Base-by-base conservation (phyloP, 2,113 vertebrate genomes). In the Tonatia bakeri region DNA sequence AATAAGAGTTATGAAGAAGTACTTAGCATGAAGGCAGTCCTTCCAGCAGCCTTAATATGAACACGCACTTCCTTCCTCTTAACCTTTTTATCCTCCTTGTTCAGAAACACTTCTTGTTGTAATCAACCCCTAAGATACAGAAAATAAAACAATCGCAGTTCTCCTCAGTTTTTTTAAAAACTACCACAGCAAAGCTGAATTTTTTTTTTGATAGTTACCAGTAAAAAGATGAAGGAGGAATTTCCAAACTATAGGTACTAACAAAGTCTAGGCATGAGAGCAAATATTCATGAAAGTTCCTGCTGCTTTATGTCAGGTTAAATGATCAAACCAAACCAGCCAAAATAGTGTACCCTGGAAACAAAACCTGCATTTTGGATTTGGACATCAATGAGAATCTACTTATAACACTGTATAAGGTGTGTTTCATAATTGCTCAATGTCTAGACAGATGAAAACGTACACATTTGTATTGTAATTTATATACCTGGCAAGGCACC, bases 21-120 rank as follows among this genome's bases (percentile, higher is more conserved):
- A 94, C 69, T 50, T 90, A 95, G 38, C 17, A 90, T 3, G 52
- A 96, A 97, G 73, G 50, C 90, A 97, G 83, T 84, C 93, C 36
- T 84, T 59, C 14, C 24, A 76, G n/a, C 73, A 43, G 90, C 75
- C 24, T 67, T 94, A 73, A 97, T 92, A 96, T 91, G 94, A 83
- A 90, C 94, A 94, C 86, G 15, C 76, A 77, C 70, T 96, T 94
- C 82, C 93, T 90, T 79, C 89, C 93, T 76, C 81, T 50, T 52
- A 65, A n/a, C 96, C 88, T 81, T 61, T 80, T 79, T 92, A 93
- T 83, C 33, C 43, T 64, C 11, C 33, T 97, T 89, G 59, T 93
- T 83, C 85, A 36, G 81, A 90, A 43, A 85, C 11, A 96, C 9
- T 52, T 80, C 24, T 82, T 94, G 40, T 96, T 93, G 90, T 77